Percentiles rank a stretch among this genome's conserved stretches.
Evolutionary conservation across 2,113 vertebrate genomes (phyloP).

Genomic region (Lophius piscatorius): DNA sequence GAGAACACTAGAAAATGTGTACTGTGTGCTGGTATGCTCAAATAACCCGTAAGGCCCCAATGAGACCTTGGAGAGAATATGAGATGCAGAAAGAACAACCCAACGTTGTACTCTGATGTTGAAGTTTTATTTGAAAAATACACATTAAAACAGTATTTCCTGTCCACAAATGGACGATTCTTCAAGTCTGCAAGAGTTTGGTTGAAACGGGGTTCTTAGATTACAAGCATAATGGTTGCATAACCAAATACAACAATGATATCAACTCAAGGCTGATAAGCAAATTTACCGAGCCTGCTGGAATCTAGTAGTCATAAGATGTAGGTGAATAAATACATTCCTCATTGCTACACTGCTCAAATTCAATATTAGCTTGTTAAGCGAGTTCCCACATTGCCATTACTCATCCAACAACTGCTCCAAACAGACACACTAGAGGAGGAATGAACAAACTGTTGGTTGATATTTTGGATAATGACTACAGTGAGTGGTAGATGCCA

Average conservation of each 20-base stretch:
- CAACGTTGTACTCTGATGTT: not conserved
- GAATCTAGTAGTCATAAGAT: conserved; percentile 47
- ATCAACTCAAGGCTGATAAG: conserved; percentile 45
- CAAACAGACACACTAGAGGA: not conserved
- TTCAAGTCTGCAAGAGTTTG: conserved; percentile 7
- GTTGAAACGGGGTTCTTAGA: conserved; percentile 10
- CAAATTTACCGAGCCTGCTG: conserved; percentile 26
- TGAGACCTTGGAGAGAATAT: not conserved
- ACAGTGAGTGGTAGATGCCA: not conserved
- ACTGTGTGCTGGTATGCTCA: not conserved
- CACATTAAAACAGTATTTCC: not conserved
- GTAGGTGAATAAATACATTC: conserved; percentile 51
- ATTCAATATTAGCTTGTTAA: conserved; percentile 18
- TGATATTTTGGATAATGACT: not conserved
- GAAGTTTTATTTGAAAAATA: not conserved
- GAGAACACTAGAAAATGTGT: conserved; percentile 31
- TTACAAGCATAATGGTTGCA: conserved; percentile 24
- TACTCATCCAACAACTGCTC: not conserved
- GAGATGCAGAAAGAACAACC: not conserved
- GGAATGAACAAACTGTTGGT: not conserved
- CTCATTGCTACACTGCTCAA: conserved; percentile 6
- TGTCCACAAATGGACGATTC: conserved; percentile 6
- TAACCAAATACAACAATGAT: conserved; percentile 48
- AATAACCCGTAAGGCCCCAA: not conserved
- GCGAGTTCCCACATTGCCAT: conserved; percentile 24